A percentile compares a stretch with the other conserved stretches of the same genome.
phyloP scores from a whole-genome alignment of 2,113 vertebrate species.

The Callithrix jacchus region DNA sequence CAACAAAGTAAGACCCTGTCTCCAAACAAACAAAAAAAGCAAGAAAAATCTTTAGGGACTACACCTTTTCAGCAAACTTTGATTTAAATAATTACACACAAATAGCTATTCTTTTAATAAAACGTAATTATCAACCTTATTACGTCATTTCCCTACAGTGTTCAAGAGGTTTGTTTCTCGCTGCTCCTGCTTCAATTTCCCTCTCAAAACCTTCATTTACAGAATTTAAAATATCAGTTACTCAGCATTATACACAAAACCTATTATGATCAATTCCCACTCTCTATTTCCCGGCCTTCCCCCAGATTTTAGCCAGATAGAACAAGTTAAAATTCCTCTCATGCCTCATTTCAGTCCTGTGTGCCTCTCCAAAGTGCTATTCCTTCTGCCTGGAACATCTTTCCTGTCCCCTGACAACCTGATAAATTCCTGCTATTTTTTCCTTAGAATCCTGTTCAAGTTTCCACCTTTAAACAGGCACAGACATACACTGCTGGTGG shows the following conservation, averaged over 20 bases:
- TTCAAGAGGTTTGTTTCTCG: too few relatives aligned
- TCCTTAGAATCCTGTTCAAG: neutral
- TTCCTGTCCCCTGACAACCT: neutral
- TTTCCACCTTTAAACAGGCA: neutral
- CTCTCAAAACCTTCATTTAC: neutral
- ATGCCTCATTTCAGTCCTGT: neutral
- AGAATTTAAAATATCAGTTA: slow-evolving; percentile 16
- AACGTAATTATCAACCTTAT: neutral
- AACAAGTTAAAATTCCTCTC: neutral
- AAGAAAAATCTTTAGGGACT: neutral
- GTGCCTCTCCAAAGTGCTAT: neutral
- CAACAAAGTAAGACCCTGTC: too few relatives aligned
- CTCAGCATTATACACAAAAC: slow-evolving; percentile 14
- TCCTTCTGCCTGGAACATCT: neutral
- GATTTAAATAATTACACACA: neutral
- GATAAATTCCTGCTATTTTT: neutral
- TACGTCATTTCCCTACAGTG: neutral
- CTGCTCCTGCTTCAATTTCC: neutral
- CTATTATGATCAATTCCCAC: neutral
- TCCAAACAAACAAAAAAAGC: too few relatives aligned
- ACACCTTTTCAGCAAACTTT: neutral
- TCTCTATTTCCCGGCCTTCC: neutral
- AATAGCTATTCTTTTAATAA: neutral
- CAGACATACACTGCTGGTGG: neutral
- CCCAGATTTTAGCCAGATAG: neutral